These are phyloP conservation scores for Pyrocoelia pectoralis DNA, from an alignment of 2,888 invertebrate species.

Conservation along the genomic window DNA sequence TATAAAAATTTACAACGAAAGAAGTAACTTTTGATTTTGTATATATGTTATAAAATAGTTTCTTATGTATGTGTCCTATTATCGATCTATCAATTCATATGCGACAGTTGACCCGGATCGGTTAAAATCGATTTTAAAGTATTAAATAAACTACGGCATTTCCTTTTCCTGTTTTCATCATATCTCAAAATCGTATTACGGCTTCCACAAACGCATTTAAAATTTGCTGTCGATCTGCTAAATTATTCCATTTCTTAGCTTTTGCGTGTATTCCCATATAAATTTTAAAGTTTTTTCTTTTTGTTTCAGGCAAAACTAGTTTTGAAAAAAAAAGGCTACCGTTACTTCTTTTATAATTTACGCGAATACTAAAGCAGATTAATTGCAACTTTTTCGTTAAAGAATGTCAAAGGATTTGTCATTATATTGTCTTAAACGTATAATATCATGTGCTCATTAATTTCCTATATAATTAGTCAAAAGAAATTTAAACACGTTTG, in stretches of 20 bases:
- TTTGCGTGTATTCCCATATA: neutral
- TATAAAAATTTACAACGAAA: no score
- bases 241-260: slow-evolving; percentile 1
- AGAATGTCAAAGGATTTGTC: neutral
- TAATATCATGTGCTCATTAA: slow-evolving; percentile 8
- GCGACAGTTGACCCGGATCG: neutral
- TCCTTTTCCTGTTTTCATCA: slow-evolving; percentile 10
- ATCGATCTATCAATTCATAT: neutral
- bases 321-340: neutral
- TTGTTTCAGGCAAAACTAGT: neutral
- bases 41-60: neutral
- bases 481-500: neutral
- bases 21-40: no score
- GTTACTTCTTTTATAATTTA: neutral
- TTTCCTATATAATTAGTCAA: neutral
- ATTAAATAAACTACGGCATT: slow-evolving; percentile 10
- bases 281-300: neutral
- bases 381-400: neutral
- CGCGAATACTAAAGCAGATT: neutral
- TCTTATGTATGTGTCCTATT: neutral
- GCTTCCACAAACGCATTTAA: neutral
- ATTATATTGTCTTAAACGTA: slow-evolving; percentile 2
- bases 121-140: slow-evolving; percentile 8
- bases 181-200: slow-evolving; percentile 6
- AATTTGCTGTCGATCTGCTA: neutral